These are phyloP conservation scores for Lasioglossum zephyrum DNA, from an alignment of 2,888 invertebrate species.

Conservation along the genomic window DNA sequence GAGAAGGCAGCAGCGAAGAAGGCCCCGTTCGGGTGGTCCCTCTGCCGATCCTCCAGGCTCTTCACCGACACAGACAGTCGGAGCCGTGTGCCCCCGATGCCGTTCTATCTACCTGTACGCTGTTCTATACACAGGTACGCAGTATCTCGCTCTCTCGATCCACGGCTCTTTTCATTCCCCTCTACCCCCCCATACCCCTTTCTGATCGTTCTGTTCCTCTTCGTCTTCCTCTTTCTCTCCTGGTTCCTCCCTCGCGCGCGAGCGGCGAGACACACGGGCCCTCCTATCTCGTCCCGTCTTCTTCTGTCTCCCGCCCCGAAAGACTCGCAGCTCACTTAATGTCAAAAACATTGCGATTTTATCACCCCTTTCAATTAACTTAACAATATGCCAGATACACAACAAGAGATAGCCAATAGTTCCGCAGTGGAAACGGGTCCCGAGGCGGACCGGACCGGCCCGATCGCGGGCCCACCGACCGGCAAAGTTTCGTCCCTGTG, in stretches of 20 bases:
- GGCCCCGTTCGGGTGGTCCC: conserved; percentile 71
- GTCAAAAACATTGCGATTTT: conserved; percentile 79
- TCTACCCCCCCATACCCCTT: not conserved
- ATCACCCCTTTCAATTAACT: conserved; percentile 79
- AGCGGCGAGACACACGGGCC: conserved; percentile 16
- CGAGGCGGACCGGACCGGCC: conserved; percentile 21
- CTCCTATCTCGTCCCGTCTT: conserved; percentile 41
- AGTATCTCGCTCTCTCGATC: conserved; percentile 35
- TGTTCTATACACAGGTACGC: conserved; percentile 26
- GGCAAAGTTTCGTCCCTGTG: conserved; percentile 67
- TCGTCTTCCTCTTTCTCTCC: not conserved
- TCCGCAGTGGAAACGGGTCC: conserved; percentile 58
- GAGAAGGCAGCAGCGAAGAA: conserved; percentile 44
- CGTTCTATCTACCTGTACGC: conserved; percentile 43
- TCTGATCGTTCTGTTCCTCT: not conserved
- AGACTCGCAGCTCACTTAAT: conserved; percentile 71
- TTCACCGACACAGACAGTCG: conserved; percentile 59
- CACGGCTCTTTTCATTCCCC: conserved; percentile 14
- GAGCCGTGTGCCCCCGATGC: conserved; percentile 40
- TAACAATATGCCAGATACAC: conserved; percentile 78
- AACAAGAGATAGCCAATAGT: conserved; percentile 74
- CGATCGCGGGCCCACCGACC: conserved; percentile 3
- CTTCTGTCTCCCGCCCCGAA: conserved; percentile 53
- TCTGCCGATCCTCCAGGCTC: conserved; percentile 46
- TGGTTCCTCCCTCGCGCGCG: conserved; percentile 47